These are phyloP conservation scores for Ferrisia virgata DNA, from an alignment of 2,888 invertebrate genomes.

Conservation along the genomic window DNA sequence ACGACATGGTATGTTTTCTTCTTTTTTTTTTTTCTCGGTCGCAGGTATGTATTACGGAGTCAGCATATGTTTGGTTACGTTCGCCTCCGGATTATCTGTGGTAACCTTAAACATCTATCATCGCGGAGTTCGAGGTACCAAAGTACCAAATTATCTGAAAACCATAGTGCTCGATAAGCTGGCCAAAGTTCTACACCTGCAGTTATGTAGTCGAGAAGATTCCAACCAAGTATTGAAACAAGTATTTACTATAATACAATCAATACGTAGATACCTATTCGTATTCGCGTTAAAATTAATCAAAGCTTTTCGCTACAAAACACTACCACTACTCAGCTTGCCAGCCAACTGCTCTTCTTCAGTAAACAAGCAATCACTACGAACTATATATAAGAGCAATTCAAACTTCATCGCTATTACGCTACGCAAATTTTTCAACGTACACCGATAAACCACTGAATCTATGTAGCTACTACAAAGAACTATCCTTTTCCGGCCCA, in stretches of 20 bases:
- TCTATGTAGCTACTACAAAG: background rate
- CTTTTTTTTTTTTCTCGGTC: too few relatives aligned
- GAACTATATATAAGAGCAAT: background rate
- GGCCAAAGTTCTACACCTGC: conserved; percentile 70
- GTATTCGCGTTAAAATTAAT: conserved; percentile 11
- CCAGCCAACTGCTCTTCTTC: background rate
- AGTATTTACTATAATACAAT: background rate
- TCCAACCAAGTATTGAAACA: conserved; percentile 52
- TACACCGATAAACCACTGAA: background rate
- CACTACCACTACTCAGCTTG: background rate
- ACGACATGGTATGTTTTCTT: too few relatives aligned
- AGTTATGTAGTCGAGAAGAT: conserved; percentile 57
- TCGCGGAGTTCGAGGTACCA: conserved; percentile 75
- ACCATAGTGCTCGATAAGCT: conserved; percentile 71
- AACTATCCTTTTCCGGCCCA: background rate
- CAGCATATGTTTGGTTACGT: conserved; percentile 75
- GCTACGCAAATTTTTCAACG: background rate
- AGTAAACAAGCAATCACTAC: background rate
- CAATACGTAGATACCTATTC: too few relatives aligned
- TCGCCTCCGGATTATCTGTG: conserved; percentile 76
- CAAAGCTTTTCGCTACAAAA: background rate
- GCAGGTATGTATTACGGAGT: conserved; percentile 78
- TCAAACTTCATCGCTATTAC: background rate
- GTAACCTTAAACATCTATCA: conserved; percentile 83
- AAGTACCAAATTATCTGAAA: conserved; percentile 69